Percentiles rank a stretch among this genome's conserved stretches.
These are phyloP conservation scores for Dryococelus australis DNA, from an alignment of 2,888 invertebrate genomes.

Conservation along the genomic window DNA sequence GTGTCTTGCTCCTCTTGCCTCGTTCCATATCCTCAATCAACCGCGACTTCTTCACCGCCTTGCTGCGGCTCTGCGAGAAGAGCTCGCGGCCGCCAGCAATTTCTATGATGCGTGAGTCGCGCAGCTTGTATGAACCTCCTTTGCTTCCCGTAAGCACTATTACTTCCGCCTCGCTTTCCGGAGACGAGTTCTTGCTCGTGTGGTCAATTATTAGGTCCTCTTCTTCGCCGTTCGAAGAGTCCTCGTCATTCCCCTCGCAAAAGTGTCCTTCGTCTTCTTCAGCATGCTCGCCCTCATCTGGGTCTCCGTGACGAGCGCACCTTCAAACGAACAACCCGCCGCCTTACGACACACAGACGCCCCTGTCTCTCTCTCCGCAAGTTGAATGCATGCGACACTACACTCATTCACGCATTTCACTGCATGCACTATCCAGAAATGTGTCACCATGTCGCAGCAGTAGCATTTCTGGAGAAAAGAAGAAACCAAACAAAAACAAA, in stretches of 20 bases:
- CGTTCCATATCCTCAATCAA: constrained; percentile 60
- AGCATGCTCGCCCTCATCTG: constrained; percentile 3
- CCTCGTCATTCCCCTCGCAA: constrained; percentile 26
- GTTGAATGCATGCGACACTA: constrained; percentile 23
- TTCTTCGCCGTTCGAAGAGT: constrained; percentile 46
- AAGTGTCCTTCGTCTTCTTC: neutral
- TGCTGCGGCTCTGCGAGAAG: constrained; percentile 82
- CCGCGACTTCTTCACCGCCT: constrained; percentile 73
- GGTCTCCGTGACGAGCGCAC: constrained; percentile 7
- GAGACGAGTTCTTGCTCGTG: constrained; percentile 22
- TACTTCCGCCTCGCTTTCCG: constrained; percentile 33
- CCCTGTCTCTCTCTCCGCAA: neutral
- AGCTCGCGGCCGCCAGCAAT: constrained; percentile 85
- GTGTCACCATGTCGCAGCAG: constrained; percentile 8
- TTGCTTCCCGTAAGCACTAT: constrained; percentile 41
- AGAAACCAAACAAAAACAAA: neutral
- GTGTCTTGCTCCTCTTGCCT: constrained; percentile 56
- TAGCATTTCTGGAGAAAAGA: constrained; percentile 7
- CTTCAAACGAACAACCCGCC: constrained; percentile 20
- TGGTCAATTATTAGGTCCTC: constrained; percentile 47
- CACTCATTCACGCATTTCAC: neutral
- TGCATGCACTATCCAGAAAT: constrained; percentile 7
- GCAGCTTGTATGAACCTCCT: constrained; percentile 66
- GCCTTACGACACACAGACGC: constrained; percentile 2
- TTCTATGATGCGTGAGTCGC: constrained; percentile 78